Evolutionary conservation across 2,888 invertebrate genomes (phyloP), one percentile per base, ranked within the genome.

Genomic region (Punctoribates punctum): DNA sequence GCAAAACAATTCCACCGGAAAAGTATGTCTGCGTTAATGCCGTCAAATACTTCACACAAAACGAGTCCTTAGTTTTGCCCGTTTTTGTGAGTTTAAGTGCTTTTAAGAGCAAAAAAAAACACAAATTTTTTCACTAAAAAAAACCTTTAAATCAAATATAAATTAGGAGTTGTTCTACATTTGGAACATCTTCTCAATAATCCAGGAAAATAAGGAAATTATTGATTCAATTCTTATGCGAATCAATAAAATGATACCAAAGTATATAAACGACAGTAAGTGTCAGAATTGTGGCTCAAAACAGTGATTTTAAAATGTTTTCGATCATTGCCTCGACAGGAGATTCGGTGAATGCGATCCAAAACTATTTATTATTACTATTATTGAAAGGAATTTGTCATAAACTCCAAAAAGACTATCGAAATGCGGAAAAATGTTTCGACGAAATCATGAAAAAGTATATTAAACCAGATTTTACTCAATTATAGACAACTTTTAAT

Each of bases 1-100:
- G 98, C 0, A 96, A 97, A 85, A 96, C 96, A 0, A 85, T 97
- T 79, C 97, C 97, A 0, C 91, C 96, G 89, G 97, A 98, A 85
- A 98, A 98, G 84, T 97, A 96, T 85, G 91, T 92, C 65, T 88
- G 93, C n/a, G 91, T 90, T 82, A 93, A 93, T 80, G 88, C 93
- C 62, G 88, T 89, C 79, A 88, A 94, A 73, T 96, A 89, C 84
- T 87, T 88, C 78, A 87, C 87, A 51, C 94, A 95, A 83, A 88
- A 89, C 73, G 87, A 90, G 74, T 86, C 86, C 48, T 86, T 97
- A 34, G 85, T 91, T 5, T 86, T 96, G 80, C 95, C 97, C 0
- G 90, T 90, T 20, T 86, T 93, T 79, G 86, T 86, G 80, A 83
- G 84, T 81, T 29, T 78, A 34, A 17, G 15, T 42, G 13, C 20